Percentiles rank a stretch among this genome's conserved stretches.
Conservation (phyloP, 2,797 vertebrate genomes). For the Mus minutoides region DNA sequence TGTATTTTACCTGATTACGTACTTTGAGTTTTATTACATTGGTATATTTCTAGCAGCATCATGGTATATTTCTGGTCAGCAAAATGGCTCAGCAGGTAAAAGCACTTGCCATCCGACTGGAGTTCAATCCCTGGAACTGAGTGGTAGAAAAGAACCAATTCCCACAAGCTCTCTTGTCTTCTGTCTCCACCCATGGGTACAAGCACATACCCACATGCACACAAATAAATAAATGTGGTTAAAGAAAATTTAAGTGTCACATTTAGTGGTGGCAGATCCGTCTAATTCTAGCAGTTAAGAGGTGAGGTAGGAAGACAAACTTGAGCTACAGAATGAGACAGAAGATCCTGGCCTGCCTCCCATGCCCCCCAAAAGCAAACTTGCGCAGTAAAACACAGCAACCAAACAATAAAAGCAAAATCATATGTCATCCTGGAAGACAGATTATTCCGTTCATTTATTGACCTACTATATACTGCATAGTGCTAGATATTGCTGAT, state of each 20-base stretch:
- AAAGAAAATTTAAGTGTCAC: background rate
- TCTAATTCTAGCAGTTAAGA: background rate
- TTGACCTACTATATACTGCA: background rate
- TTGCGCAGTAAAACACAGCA: background rate
- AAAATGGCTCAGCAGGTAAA: background rate
- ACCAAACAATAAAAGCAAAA: background rate
- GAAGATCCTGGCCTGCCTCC: background rate
- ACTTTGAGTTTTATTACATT: conserved; percentile 31
- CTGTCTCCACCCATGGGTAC: background rate
- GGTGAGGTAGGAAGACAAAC: background rate
- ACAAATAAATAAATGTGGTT: background rate
- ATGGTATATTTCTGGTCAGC: background rate
- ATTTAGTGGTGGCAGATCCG: background rate
- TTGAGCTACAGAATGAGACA: background rate
- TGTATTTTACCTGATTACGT: conserved; percentile 18
- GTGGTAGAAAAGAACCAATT: background rate
- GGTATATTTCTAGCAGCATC: conserved; percentile 40
- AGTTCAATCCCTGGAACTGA: background rate
- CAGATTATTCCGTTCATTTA: conserved; percentile 33
- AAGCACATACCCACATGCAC: background rate
- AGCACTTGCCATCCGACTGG: background rate
- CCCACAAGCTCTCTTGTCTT: background rate
- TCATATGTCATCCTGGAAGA: background rate
- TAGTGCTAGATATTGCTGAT: background rate
- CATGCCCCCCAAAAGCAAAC: no score